Conservation (phyloP, 2,888 invertebrate species). For the Homarus gammarus region DNA sequence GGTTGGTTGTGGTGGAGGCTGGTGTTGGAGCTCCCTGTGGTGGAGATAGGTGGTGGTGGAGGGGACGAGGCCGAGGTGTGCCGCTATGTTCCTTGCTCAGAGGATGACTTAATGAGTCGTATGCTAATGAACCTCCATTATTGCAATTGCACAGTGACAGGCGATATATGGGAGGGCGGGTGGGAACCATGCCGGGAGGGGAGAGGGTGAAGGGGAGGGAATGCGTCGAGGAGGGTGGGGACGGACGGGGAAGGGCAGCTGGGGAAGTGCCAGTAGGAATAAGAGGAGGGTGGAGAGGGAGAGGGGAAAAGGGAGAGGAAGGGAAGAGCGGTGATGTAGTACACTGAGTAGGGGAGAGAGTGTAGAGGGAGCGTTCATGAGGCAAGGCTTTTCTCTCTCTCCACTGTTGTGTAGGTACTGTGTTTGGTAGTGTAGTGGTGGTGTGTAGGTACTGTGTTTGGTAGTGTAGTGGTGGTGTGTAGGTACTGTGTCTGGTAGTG, state of each 20-base stretch:
- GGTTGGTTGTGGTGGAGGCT: not conserved
- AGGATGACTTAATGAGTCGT: constrained; percentile 58
- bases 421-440: too few species aligned
- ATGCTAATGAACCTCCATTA: constrained; percentile 62
- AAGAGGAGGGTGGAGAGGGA: not conserved
- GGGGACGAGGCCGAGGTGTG: not conserved
- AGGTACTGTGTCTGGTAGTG: too few species aligned
- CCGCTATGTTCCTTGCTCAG: constrained; percentile 31
- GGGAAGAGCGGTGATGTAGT: not conserved
- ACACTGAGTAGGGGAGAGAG: too few species aligned
- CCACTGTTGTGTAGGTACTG: too few species aligned
- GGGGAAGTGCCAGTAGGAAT: not conserved
- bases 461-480: too few species aligned
- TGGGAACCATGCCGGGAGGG: not conserved
- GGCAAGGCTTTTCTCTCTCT: too few species aligned
- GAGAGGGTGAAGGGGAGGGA: not conserved
- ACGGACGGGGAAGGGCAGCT: too few species aligned
- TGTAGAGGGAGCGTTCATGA: too few species aligned
- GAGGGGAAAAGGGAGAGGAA: not conserved
- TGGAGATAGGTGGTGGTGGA: not conserved
- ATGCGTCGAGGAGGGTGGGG: not conserved
- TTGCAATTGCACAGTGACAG: constrained; percentile 62
- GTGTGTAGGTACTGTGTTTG: too few species aligned
- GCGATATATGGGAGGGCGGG: constrained; percentile 55
- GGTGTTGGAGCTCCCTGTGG: not conserved